Conservation (phyloP, 1,140 invertebrate species). For the Camponotus vicinus region DNA sequence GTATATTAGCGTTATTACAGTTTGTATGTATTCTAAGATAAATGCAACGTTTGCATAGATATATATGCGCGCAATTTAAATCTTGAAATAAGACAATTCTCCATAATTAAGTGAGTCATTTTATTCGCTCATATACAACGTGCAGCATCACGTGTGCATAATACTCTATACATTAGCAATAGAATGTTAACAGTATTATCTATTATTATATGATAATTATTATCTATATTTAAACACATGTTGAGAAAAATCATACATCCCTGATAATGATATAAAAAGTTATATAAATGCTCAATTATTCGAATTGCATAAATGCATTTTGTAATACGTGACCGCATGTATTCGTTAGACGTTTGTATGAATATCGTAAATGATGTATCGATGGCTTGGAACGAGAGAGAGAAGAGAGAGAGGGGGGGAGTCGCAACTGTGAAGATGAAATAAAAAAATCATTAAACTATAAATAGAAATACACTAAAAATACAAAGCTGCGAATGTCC, state of each 20-base stretch:
- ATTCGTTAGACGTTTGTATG: conserved; percentile 66
- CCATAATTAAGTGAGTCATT: neutral
- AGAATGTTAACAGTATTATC: conserved; percentile 13
- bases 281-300: conserved; percentile 55
- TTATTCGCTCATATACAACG: neutral
- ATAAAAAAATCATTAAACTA: too few relatives aligned
- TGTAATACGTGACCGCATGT: conserved; percentile 60
- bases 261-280: neutral
- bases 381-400: neutral
- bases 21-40: conserved; percentile 66
- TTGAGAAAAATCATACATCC: neutral
- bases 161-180: neutral
- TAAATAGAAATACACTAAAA: neutral
- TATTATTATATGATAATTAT: neutral
- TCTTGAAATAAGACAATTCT: neutral
- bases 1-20: conserved; percentile 68
- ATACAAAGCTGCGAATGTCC: neutral
- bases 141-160: neutral
- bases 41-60: neutral
- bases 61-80: conserved; percentile 17
- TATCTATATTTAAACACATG: conserved; percentile 9
- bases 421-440: too few relatives aligned
- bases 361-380: conserved; percentile 34
- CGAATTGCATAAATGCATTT: conserved; percentile 39
- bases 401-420: neutral